A percentile compares a stretch with the other conserved stretches of the same genome.
Conservation (phyloP, 1,140 invertebrate genomes). For the Monomorium pharaonis region DNA sequence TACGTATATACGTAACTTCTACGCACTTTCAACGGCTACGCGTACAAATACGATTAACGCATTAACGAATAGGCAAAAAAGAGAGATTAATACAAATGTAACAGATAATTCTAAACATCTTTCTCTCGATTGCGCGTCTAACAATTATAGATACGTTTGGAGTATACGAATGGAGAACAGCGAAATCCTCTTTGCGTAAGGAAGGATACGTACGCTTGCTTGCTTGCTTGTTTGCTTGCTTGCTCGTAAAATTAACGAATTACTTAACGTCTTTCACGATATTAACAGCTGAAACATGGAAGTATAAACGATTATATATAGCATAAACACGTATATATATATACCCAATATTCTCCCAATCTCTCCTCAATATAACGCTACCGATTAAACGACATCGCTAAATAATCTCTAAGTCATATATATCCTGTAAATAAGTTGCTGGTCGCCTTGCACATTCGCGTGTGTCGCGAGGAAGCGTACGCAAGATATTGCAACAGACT, state of each 20-base stretch:
- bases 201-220: conserved; percentile 42
- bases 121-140: conserved; percentile 29
- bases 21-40: not conserved
- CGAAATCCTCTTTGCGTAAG: conserved; percentile 27
- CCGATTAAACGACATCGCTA: conserved; percentile 14
- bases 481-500: conserved; percentile 2
- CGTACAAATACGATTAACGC: conserved; percentile 8
- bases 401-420: conserved; percentile 25
- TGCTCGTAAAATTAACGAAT: conserved; percentile 51
- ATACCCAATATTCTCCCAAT: conserved; percentile 38
- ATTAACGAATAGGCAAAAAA: conserved; percentile 2
- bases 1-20: not conserved
- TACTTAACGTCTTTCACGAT: conserved; percentile 49
- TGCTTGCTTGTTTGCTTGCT: conserved; percentile 14
- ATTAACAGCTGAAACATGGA: conserved; percentile 56
- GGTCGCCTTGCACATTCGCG: conserved; percentile 9
- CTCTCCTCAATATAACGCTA: not conserved
- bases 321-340: conserved; percentile 28
- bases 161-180: conserved; percentile 41
- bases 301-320: conserved; percentile 52
- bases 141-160: conserved; percentile 40
- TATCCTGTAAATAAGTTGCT: conserved; percentile 6
- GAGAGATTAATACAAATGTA: conserved; percentile 37
- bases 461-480: conserved; percentile 30
- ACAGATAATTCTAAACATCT: conserved; percentile 48